These are phyloP conservation scores for Hyla sarda DNA, from an alignment of 2,113 vertebrate genomes.

Conservation along the genomic window DNA sequence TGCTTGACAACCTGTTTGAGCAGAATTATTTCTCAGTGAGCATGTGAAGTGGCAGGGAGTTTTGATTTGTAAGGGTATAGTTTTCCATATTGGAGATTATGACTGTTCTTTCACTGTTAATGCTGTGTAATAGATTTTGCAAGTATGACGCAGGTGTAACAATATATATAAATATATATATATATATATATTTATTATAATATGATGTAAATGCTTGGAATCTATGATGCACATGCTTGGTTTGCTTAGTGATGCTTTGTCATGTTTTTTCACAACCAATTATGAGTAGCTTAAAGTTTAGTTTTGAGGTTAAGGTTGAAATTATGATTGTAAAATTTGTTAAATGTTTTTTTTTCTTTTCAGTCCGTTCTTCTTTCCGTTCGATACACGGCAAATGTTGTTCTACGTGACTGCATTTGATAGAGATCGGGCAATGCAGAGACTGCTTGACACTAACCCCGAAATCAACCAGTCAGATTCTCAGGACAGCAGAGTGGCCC, in stretches of 20 bases:
- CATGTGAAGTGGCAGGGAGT: neutral
- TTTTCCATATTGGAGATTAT: too few species aligned
- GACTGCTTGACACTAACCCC: constrained; percentile 96
- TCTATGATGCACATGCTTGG: neutral
- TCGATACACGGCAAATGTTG: constrained; percentile 98
- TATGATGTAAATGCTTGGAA: too few species aligned
- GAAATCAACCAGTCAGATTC: constrained; percentile 99
- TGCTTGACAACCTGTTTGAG: neutral
- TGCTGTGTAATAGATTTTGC: neutral
- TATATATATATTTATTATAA: too few species aligned
- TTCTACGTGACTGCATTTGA: constrained; percentile 99
- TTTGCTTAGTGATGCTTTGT: neutral
- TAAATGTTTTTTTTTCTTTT: constrained; percentile 59
- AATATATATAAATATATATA: too few species aligned
- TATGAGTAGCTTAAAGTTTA: neutral
- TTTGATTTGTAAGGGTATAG: too few species aligned
- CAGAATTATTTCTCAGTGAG: neutral
- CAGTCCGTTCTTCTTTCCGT: constrained; percentile 99
- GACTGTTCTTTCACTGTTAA: too few species aligned
- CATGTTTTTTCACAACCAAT: neutral
- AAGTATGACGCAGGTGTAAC: neutral
- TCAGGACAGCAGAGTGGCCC: constrained; percentile 97
- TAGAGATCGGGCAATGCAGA: constrained; percentile 97
- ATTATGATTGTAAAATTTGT: neutral
- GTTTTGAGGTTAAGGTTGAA: neutral